phyloP scores from a whole-genome alignment of 2,797 vertebrate genomes.

The Zonotrichia albicollis region DNA sequence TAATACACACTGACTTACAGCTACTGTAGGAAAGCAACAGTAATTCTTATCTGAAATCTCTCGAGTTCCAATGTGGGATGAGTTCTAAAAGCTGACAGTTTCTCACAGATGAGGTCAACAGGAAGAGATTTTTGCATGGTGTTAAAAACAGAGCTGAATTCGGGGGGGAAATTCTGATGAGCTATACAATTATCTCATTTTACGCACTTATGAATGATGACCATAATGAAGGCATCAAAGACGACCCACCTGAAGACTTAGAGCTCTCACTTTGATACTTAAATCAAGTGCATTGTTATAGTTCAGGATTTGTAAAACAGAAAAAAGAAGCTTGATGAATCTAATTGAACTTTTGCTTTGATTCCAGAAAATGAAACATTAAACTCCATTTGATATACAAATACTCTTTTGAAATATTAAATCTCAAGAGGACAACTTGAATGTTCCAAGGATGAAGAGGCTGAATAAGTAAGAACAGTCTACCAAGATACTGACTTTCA shows the following conservation, averaged over 20 bases:
- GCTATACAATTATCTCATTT: not conserved
- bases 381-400: not conserved
- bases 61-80: not conserved
- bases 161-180: not conserved
- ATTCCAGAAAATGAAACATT: not conserved
- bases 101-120: not conserved
- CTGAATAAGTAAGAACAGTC: not conserved
- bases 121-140: not conserved
- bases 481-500: not conserved
- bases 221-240: not conserved
- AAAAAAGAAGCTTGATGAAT: not conserved
- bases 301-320: not conserved
- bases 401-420: not conserved
- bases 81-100: not conserved
- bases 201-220: not conserved
- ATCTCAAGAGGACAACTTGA: not conserved
- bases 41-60: not conserved
- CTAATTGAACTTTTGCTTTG: not conserved
- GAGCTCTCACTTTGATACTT: not conserved
- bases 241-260: fast-evolving
- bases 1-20: not conserved
- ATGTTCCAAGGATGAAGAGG: not conserved
- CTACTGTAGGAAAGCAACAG: not conserved
- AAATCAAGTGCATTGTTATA: not conserved
- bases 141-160: not conserved